Evolutionary conservation across 2,888 invertebrate species (phyloP), one percentile per base, ranked within the genome.

Genomic region (Pilophorus perplexus): DNA sequence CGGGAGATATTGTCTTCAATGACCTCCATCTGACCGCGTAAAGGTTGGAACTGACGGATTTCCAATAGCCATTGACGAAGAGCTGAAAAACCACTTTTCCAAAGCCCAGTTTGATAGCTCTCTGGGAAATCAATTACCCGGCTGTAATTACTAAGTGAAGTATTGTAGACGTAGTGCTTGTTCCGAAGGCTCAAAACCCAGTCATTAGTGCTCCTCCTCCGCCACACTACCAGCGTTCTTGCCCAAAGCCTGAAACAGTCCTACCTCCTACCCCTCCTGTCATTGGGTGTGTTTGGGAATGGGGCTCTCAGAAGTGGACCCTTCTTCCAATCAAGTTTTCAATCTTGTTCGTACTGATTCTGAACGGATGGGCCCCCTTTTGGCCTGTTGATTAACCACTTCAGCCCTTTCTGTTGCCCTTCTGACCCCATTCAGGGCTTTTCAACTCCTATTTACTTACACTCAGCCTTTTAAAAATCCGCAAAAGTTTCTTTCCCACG

Each of bases 111-210:
- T n/a, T 46, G 46, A 6, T 22, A 46, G 46, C n/a, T n/a, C n/a
- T n/a, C n/a, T 46, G 23, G 46, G 25, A 46, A 46, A 46, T 46
- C 46, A 46, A 46, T 46, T 46, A 46, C 46, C 25, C 20, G 22
- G n/a, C 46, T 25, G 46, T 46, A 46, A 46, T 46, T 46, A 46
- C 46, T n/a, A 46, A 46, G 46, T 46, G 46, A 46, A 46, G 46
- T 46, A 46, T 46, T 46, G 46, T 46, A 25, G 46, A 46, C 46
- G 23, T 22, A 46, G 25, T 3, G 46, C 46, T 46, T 23, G 46
- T 23, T 46, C 46, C 46, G 46, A 14, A 22, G 22, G 20, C 44
- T 6, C 18, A 44, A 1, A 10, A 23, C 44, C 23, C 6, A n/a
- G 23, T 23, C 46, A 46, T 46, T 46, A 46, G 46, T n/a, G n/a